A percentile compares a stretch with the other conserved stretches of the same genome.
Conservation (phyloP, 2,888 invertebrate genomes). For the Hyppa rectilinea region DNA sequence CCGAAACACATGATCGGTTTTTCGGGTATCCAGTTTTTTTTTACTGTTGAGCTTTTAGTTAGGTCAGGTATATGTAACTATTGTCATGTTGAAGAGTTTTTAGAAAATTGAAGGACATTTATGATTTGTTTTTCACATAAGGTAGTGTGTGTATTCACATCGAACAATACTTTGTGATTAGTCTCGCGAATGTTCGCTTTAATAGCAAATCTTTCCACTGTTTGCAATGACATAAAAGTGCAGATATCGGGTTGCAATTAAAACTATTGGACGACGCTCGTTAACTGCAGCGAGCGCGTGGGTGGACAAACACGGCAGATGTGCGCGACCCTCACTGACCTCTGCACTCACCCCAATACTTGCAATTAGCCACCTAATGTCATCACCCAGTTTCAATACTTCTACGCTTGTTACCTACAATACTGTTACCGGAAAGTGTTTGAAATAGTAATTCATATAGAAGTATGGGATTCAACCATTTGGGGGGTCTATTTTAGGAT, state of each 20-base stretch:
- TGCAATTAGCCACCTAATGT: constrained; percentile 82
- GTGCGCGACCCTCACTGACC: constrained; percentile 83
- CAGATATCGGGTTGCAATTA: constrained; percentile 89
- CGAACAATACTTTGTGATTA: constrained; percentile 49
- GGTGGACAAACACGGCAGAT: constrained; percentile 88
- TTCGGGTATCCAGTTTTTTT: constrained; percentile 82
- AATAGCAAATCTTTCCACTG: constrained; percentile 60
- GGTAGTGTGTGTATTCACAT: constrained; percentile 42
- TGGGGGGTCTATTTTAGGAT: constrained; percentile 88
- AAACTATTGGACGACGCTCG: constrained; percentile 85
- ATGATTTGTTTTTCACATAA: constrained; percentile 67
- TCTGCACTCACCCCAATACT: constrained; percentile 80
- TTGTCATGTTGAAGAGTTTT: constrained; percentile 64
- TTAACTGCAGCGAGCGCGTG: constrained; percentile 81
- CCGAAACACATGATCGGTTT: constrained; percentile 89
- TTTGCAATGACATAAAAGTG: constrained; percentile 75
- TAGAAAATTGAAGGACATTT: constrained; percentile 59
- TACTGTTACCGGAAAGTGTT: constrained; percentile 42
- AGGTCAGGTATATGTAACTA: constrained; percentile 60
- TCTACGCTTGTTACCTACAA: constrained; percentile 25
- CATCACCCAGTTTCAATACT: constrained; percentile 68
- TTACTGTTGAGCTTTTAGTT: constrained; percentile 77
- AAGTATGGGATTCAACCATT: constrained; percentile 68
- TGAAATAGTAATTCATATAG: constrained; percentile 40
- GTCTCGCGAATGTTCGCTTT: constrained; percentile 40